Base-by-base conservation (phyloP, 2,797 vertebrate genomes). In the Echiichthys vipera region DNA sequence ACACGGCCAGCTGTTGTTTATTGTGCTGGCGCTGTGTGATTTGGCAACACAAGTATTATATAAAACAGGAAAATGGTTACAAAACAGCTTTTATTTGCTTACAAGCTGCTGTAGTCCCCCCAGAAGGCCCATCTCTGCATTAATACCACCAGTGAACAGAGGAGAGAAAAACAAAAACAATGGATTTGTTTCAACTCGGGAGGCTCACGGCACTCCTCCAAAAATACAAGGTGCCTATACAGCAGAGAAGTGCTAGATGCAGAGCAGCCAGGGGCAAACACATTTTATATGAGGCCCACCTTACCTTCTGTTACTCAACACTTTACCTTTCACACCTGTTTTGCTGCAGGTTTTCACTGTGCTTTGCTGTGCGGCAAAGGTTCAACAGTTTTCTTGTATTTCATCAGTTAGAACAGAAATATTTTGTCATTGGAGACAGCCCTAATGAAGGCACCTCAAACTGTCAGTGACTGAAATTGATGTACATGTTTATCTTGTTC, bases 1-100 rank as follows among this genome's bases (percentile, higher is more conserved):
- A 78, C 80, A 54, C 2, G 10, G 66, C 71, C 88, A 86, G 83
- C 74, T 86, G 84, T 70, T 77, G 71, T 81, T 86, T 79, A 47
- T 80, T 79, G 66, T 77, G 67, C 57, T 64, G 2, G 54, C 22
- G 78, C 27, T 42, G 53, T 74, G 65, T 50, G 59, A 81, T 77
- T 75, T 67, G 63, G 71, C 50, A 30, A 46, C 54, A 54, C 20
- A n/a, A 50, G 43, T 61, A 57, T 71, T 65, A 62, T 62, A 69
- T 78, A 73, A 83, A 77, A 74, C 40, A 51, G 36, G 22, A 72
- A 45, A 65, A 49, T 12, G 13, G 73, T 85, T 63, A 70, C 36
- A 75, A 79, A 85, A 81, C 57, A 42, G 22, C 42, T 77, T 53
- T 65, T 39, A 43, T 71, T 77, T 49, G 39, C 51, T 53, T 76